These are phyloP conservation scores for Cyprinodon variegatus DNA, from an alignment of 2,113 vertebrate genomes.

Conservation along the genomic window DNA sequence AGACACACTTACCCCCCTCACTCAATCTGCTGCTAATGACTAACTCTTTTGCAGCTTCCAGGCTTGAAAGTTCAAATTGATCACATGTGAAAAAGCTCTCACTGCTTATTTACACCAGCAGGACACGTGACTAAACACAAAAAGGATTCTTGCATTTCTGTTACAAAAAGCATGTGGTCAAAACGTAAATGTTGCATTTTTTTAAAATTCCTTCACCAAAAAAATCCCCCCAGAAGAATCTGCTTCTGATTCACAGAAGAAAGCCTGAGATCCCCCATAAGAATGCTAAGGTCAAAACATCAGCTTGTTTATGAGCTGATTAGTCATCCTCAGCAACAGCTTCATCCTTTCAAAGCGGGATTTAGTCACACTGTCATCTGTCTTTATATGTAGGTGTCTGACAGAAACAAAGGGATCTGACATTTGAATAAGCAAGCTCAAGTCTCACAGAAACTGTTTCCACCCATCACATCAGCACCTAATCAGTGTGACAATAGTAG, in stretches of 20 bases:
- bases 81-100: slow-evolving; percentile 42
- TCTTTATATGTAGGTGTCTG: slow-evolving; percentile 39
- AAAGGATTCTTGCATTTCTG: not conserved
- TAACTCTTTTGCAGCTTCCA: slow-evolving; percentile 47
- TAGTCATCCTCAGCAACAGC: slow-evolving; percentile 47
- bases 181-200: not conserved
- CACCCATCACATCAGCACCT: not conserved
- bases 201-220: not conserved
- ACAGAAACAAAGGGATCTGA: slow-evolving; percentile 46
- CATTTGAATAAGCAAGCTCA: slow-evolving; percentile 35
- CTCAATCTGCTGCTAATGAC: slow-evolving; percentile 52
- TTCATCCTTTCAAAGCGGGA: slow-evolving; percentile 36
- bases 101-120: slow-evolving; percentile 6
- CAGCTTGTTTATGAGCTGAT: slow-evolving; percentile 31
- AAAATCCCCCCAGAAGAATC: not conserved
- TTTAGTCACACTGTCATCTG: slow-evolving; percentile 49
- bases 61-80: slow-evolving; percentile 56
- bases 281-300: slow-evolving; percentile 28
- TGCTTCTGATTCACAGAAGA: not conserved
- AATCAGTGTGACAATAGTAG: slow-evolving; percentile 13
- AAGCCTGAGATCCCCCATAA: slow-evolving; percentile 1
- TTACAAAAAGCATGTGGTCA: not conserved
- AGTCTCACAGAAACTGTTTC: not conserved
- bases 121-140: not conserved
- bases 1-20: slow-evolving; percentile 15